Evolutionary conservation across 1,140 invertebrate species (phyloP), one percentile per base, ranked within the genome.

Genomic region (Drosophila murphyi): DNA sequence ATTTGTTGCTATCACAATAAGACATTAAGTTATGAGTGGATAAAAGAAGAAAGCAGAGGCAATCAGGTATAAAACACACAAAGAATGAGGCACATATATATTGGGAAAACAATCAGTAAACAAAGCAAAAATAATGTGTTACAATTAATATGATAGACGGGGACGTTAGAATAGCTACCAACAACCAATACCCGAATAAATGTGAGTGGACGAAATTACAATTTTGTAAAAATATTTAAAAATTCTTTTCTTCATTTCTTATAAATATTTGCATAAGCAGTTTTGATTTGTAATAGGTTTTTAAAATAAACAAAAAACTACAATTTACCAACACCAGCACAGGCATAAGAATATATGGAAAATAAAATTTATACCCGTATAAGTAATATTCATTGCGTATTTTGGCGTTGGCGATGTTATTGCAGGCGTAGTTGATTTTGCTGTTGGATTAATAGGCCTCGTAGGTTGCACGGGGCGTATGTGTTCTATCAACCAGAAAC

Each of bases 341-440:
- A n/a, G n/a, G 48, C 10, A 63, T 7, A n/a, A 52, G 4, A 65
- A 3, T 28, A 31, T n/a, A 41, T 12, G 20, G 3, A 29, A 64
- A 68, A 48, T 50, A 10, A 57, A 28, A 56, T n/a, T 72, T 79
- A 80, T 87, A 87, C 83, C 83, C 43, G 69, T 12, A 0, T 12
- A 12, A 12, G 0, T 12, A 12, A 12, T 12, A 12, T 12, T 12
- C 12, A 12, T 12, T 12, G 12, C 12, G 35, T 20, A 4, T 29
- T 61, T 52, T 47, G 48, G 20, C 8, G 5, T 28, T 6, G 56
- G n/a, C 20, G 55, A 20, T 6, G 39, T 52, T 61, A 20, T 20
- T 20, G 20, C 20, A 20, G 6, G n/a, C 37, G 6, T 2, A 20
- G 20, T n/a, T 3, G 39, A 48, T 28, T 48, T 50, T 8, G 28